Percentiles rank a stretch among this genome's conserved stretches.
phyloP scores from a whole-genome alignment of 2,888 invertebrate species.

The Watsonalla binaria region DNA sequence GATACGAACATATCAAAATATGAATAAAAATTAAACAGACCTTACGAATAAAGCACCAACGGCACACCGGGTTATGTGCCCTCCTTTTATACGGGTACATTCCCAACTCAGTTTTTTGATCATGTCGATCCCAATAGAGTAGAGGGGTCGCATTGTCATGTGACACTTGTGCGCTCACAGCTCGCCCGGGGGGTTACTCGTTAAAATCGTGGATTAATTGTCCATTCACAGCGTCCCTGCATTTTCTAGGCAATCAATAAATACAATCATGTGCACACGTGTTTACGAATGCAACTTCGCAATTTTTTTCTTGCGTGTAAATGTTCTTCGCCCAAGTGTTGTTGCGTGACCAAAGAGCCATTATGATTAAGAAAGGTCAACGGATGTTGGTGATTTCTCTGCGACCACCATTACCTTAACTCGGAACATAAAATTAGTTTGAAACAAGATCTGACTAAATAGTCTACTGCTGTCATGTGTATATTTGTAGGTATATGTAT shows the following conservation, averaged over 20 bases:
- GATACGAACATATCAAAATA: background rate
- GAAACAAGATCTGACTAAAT: too few relatives aligned
- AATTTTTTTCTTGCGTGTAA: background rate
- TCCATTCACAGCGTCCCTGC: slow-evolving; percentile 43
- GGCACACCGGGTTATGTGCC: slow-evolving; percentile 12
- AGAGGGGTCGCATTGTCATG: slow-evolving; percentile 72
- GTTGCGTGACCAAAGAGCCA: slow-evolving; percentile 52
- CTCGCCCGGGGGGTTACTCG: slow-evolving; percentile 64
- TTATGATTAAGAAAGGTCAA: slow-evolving; percentile 47
- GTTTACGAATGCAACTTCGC: slow-evolving; percentile 7
- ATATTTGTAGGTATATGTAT: too few relatives aligned
- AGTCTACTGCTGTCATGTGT: too few relatives aligned
- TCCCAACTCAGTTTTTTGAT: slow-evolving; percentile 68
- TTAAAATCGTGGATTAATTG: slow-evolving; percentile 63
- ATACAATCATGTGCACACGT: slow-evolving; percentile 5
- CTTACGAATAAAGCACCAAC: background rate
- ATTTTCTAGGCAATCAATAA: slow-evolving; percentile 15
- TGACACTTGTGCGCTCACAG: slow-evolving; percentile 71
- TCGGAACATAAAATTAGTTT: background rate
- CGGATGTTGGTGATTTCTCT: slow-evolving; percentile 68
- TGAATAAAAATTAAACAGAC: background rate
- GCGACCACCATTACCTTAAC: slow-evolving; percentile 39
- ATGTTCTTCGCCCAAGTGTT: slow-evolving; percentile 15
- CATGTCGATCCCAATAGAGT: slow-evolving; percentile 59
- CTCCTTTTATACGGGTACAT: slow-evolving; percentile 59